Percentiles rank a stretch among this genome's conserved stretches.
These are phyloP conservation scores for Capreolus pygargus DNA, from an alignment of 2,113 vertebrate species.

Conservation along the genomic window DNA sequence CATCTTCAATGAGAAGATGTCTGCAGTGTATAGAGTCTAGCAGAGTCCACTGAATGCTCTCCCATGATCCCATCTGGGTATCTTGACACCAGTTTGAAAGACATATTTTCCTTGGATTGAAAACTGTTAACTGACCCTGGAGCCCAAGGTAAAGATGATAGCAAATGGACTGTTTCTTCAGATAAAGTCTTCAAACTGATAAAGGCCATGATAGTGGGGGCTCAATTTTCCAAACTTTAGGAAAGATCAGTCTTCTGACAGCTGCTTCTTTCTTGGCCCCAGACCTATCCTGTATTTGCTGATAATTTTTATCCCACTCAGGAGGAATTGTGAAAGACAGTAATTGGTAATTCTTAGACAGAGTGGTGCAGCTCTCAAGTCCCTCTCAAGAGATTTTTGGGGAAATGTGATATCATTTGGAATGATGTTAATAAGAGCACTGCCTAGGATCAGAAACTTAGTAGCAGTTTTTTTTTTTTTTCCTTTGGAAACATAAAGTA, in stretches of 20 bases:
- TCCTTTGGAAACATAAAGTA: slow-evolving; percentile 48
- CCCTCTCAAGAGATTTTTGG: slow-evolving; percentile 27
- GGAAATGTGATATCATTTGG: slow-evolving; percentile 57
- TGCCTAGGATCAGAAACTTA: slow-evolving; percentile 46
- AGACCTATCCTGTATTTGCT: slow-evolving; percentile 20
- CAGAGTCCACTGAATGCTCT: neutral
- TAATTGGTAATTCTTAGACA: slow-evolving; percentile 47
- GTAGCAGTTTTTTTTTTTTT: neutral
- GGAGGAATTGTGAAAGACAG: slow-evolving; percentile 21
- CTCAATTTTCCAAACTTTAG: neutral
- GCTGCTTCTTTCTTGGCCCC: neutral
- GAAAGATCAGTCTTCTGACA: neutral
- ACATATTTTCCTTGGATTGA: neutral
- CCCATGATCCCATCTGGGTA: neutral
- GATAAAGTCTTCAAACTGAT: slow-evolving; percentile 28
- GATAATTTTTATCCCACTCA: slow-evolving; percentile 8
- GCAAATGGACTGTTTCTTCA: neutral
- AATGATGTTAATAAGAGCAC: slow-evolving; percentile 49
- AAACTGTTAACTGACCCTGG: neutral
- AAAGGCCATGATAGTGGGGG: neutral
- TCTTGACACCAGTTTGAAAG: neutral
- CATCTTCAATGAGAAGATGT: neutral
- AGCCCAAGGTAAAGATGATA: neutral
- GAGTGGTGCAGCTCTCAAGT: neutral
- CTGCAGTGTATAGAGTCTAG: no score